Percentiles rank a stretch among this genome's conserved stretches.
phyloP scores from a whole-genome alignment of 1,140 invertebrate species.

The Gryon sp. region DNA sequence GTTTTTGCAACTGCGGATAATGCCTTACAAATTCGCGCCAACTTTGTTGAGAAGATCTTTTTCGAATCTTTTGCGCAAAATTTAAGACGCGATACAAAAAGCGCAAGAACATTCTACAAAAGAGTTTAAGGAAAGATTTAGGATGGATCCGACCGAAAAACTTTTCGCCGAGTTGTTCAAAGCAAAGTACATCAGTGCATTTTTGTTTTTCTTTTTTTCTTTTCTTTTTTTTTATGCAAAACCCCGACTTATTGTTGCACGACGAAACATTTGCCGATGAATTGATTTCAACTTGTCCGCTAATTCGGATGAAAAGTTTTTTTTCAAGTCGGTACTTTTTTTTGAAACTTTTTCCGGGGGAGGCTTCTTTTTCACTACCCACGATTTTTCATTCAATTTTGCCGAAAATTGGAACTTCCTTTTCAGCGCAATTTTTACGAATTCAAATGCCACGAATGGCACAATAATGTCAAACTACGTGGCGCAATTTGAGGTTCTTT shows the following conservation, averaged over 20 bases:
- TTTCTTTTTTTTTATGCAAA: constrained; percentile 31
- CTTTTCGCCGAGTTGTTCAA: constrained; percentile 21
- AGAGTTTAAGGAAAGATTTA: constrained; percentile 45
- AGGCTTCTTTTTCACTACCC: neutral
- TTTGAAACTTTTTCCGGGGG: too few species aligned
- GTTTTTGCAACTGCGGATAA: constrained; percentile 1
- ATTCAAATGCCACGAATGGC: neutral
- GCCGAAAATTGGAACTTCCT: neutral
- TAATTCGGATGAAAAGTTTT: neutral
- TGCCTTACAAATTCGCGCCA: constrained; percentile 1
- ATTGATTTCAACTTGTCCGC: constrained; percentile 4
- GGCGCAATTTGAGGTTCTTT: constrained; percentile 13
- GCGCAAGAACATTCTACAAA: constrained; percentile 16
- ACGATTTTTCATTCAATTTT: constrained; percentile 22
- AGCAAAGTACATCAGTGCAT: constrained; percentile 21
- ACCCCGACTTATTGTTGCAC: constrained; percentile 10
- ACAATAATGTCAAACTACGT: constrained; percentile 14
- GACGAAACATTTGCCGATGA: neutral
- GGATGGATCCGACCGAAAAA: constrained; percentile 18
- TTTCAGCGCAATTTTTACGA: neutral
- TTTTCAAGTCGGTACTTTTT: too few species aligned
- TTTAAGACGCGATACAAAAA: constrained; percentile 38
- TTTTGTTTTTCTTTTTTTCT: neutral
- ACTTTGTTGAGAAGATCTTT: constrained; percentile 11
- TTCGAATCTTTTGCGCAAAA: constrained; percentile 22